These are phyloP conservation scores for Hemitrygon akajei DNA, from an alignment of 2,797 vertebrate genomes.

Conservation along the genomic window DNA sequence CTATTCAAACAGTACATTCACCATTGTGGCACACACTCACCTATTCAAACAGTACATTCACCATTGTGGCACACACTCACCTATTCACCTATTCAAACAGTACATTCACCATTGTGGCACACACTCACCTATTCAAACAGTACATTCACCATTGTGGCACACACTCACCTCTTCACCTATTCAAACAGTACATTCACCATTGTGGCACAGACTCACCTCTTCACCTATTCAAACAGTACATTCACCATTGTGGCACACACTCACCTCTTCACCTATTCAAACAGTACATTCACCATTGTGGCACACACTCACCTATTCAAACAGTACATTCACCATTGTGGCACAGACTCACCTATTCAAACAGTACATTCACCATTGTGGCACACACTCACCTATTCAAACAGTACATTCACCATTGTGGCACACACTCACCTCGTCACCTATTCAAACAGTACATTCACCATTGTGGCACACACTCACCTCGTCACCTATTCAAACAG, in stretches of 20 bases:
- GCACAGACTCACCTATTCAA: slow-evolving; percentile 59
- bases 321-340: accelerated
- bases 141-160: accelerated
- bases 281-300: accelerated
- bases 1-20: slow-evolving; percentile 39
- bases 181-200: neutral
- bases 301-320: slow-evolving; percentile 59
- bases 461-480: slow-evolving; percentile 51
- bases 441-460: neutral
- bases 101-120: accelerated
- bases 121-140: slow-evolving; percentile 56
- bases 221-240: neutral
- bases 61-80: slow-evolving; percentile 51
- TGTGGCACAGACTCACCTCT: slow-evolving; percentile 58
- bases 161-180: too few species aligned
- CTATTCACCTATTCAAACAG: too few species aligned
- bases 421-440: slow-evolving; percentile 66
- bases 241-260: neutral
- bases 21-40: slow-evolving; percentile 51
- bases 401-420: accelerated
- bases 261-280: too few species aligned
- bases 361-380: accelerated
- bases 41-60: slow-evolving; percentile 39
- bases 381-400: slow-evolving; percentile 59
- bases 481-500: too few species aligned